Conservation (phyloP, 2,888 invertebrate species). For the Deilephila elpenor region DNA sequence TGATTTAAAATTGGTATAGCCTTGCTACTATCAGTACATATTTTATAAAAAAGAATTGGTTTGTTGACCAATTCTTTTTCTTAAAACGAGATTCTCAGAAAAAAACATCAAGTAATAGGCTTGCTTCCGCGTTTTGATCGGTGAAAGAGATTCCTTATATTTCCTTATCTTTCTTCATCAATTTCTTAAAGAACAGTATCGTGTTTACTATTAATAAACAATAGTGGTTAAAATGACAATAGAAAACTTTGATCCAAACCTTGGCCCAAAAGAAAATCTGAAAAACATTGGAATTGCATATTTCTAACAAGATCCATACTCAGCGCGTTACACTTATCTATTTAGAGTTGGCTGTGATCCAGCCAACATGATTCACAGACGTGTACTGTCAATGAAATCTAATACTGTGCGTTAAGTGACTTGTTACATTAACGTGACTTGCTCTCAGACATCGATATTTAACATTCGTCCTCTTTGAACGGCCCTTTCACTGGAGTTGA, state of each 20-base stretch:
- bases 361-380: slow-evolving; percentile 61
- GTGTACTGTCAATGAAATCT: slow-evolving; percentile 64
- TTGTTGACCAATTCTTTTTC: no score
- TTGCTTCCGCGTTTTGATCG: no score
- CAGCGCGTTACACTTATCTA: slow-evolving; percentile 31
- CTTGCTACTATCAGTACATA: no score
- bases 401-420: slow-evolving; percentile 63
- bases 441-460: slow-evolving; percentile 27
- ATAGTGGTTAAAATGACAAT: neutral
- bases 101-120: no score
- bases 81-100: no score
- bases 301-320: neutral
- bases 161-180: no score
- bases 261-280: neutral
- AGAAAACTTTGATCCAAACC: neutral
- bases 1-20: no score
- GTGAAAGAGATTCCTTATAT: no score
- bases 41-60: no score
- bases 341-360: slow-evolving; percentile 55
- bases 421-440: slow-evolving; percentile 48
- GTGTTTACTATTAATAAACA: no score
- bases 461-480: slow-evolving; percentile 18
- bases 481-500: neutral
- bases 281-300: neutral
- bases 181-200: no score